Evolutionary conservation across 2,888 invertebrate genomes (phyloP).

Genomic region (Philereme transversata): DNA sequence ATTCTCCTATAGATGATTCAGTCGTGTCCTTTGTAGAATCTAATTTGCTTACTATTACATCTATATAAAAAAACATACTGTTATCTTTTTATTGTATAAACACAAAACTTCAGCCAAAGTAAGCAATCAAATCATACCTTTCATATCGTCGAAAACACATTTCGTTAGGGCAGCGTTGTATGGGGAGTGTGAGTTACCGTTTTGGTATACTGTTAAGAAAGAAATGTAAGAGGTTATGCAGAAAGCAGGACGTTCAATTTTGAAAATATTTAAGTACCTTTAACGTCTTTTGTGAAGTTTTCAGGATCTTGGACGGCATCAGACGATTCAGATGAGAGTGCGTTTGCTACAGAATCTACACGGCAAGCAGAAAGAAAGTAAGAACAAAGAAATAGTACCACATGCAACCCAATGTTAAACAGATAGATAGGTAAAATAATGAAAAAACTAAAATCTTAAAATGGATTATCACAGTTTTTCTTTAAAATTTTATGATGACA

Average conservation of each 20-base stretch:
- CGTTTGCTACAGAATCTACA: constrained; percentile 60
- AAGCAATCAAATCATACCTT: constrained; percentile 36
- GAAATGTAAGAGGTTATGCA: constrained; percentile 36
- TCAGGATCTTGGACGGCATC: constrained; percentile 43
- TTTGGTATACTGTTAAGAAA: constrained; percentile 41
- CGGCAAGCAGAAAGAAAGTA: constrained; percentile 48
- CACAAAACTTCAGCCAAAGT: constrained; percentile 10
- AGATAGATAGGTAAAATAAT: background rate
- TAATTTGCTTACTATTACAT: constrained; percentile 45
- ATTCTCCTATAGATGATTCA: constrained; percentile 36
- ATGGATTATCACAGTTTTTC: background rate
- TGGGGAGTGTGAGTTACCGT: constrained; percentile 27
- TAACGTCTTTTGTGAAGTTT: constrained; percentile 41
- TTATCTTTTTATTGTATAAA: constrained; percentile 6
- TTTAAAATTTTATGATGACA: background rate
- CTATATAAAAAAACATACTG: constrained; percentile 41
- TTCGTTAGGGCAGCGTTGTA: constrained; percentile 27
- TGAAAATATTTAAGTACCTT: constrained; percentile 46
- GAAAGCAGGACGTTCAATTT: constrained; percentile 30
- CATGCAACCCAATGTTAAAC: constrained; percentile 47
- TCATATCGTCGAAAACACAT: constrained; percentile 33
- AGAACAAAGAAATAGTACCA: constrained; percentile 40
- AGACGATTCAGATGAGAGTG: constrained; percentile 43
- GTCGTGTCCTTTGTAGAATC: constrained; percentile 42
- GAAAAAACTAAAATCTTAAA: too few relatives aligned